These are phyloP conservation scores for Phortica okadai DNA, from an alignment of 2,888 invertebrate species.

Conservation along the genomic window DNA sequence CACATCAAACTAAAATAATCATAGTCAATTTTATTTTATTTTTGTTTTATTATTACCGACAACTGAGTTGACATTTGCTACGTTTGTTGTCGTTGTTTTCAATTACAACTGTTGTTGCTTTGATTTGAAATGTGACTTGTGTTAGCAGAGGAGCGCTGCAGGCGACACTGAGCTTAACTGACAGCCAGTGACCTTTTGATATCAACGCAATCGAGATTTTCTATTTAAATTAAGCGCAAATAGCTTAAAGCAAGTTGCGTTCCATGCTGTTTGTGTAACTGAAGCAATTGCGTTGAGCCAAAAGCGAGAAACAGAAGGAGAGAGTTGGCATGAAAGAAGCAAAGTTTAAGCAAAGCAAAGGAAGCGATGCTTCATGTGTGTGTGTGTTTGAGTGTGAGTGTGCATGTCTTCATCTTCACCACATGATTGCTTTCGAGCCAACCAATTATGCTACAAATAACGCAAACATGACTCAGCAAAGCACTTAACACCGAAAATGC, in stretches of 20 bases:
- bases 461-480: constrained; percentile 63
- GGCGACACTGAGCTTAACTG: constrained; percentile 29
- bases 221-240: constrained; percentile 18
- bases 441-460: constrained; percentile 68
- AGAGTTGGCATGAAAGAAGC: not conserved
- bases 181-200: constrained; percentile 38
- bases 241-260: not conserved
- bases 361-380: constrained; percentile 7
- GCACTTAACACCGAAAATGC: constrained; percentile 63
- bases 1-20: no score
- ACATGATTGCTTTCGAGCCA: constrained; percentile 47
- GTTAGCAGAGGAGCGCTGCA: no score
- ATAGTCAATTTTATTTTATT: no score
- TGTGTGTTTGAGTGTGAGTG: constrained; percentile 20
- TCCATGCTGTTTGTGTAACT: not conserved
- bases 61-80: no score
- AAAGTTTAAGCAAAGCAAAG: not conserved
- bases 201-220: constrained; percentile 16
- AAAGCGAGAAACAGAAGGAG: not conserved
- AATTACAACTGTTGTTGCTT: no score
- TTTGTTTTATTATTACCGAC: no score
- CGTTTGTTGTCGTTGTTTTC: no score
- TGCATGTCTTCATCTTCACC: constrained; percentile 44
- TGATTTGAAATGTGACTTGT: no score
- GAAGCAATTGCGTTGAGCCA: not conserved